Evolutionary conservation across 1,140 invertebrate species (phyloP).

Genomic region (Triops longicaudatus): DNA sequence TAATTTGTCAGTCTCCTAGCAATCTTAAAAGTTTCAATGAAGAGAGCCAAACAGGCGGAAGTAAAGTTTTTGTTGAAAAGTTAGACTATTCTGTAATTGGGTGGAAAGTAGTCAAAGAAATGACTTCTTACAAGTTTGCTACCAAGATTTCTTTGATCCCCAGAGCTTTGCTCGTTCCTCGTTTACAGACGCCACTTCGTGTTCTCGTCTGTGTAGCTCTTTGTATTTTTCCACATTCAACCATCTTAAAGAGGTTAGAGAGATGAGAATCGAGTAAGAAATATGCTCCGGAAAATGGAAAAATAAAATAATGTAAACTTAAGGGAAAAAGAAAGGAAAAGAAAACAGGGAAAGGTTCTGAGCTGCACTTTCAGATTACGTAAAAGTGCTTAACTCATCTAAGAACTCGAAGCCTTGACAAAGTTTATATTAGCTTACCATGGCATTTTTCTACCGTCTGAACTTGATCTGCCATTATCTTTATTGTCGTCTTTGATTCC

Average conservation of each 20-base stretch:
- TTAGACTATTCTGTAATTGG: slow-evolving; percentile 2
- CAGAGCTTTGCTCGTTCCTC: slow-evolving; percentile 13
- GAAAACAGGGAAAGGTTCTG: neutral
- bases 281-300: neutral
- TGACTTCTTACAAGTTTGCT: neutral
- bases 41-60: neutral
- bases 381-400: neutral
- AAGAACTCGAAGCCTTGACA: neutral
- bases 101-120: slow-evolving; percentile 15
- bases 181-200: neutral
- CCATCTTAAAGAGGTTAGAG: neutral
- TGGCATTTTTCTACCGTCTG: neutral
- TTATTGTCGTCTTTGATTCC: neutral
- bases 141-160: slow-evolving; percentile 11
- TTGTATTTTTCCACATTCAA: neutral
- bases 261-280: neutral
- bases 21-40: neutral
- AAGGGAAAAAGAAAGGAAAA: neutral
- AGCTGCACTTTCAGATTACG: neutral
- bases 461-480: neutral
- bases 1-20: neutral
- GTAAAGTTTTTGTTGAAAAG: neutral
- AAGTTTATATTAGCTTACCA: neutral
- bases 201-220: neutral
- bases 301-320: neutral